These are phyloP conservation scores for Amphimallon solstitiale DNA, from an alignment of 2,888 invertebrate genomes.

Conservation along the genomic window DNA sequence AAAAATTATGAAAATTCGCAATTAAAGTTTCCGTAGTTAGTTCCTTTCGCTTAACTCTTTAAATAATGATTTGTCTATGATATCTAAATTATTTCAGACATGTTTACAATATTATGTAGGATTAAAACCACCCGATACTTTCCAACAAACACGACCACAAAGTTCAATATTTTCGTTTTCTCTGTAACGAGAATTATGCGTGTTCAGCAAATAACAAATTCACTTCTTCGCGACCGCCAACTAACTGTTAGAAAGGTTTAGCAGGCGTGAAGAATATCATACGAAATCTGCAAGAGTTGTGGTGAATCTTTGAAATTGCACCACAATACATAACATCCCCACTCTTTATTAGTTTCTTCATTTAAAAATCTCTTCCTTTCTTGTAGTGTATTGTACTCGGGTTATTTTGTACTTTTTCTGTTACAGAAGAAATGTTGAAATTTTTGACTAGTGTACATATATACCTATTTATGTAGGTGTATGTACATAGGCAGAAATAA, in stretches of 20 bases:
- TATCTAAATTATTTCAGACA: background rate
- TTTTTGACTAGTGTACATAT: too few species aligned
- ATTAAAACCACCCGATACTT: too few species aligned
- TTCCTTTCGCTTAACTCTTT: conserved; percentile 4
- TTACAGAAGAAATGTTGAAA: background rate
- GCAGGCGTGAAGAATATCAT: conserved; percentile 35
- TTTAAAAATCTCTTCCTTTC: conserved; percentile 12
- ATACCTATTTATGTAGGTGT: too few species aligned
- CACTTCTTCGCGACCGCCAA: conserved; percentile 33
- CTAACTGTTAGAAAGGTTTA: conserved; percentile 21
- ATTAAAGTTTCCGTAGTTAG: conserved; percentile 1
- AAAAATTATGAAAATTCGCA: conserved; percentile 21
- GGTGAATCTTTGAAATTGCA: conserved; percentile 45
- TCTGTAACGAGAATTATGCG: background rate
- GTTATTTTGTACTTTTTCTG: background rate
- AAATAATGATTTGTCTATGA: background rate
- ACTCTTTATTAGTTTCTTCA: conserved; percentile 38
- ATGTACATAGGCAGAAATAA: too few species aligned
- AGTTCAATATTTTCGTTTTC: background rate
- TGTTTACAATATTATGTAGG: background rate
- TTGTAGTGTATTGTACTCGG: background rate
- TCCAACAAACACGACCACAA: too few species aligned
- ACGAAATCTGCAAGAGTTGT: conserved; percentile 46
- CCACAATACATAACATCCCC: conserved; percentile 45
- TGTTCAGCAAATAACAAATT: conserved; percentile 7